Conservation (phyloP, 2,113 vertebrate species). For the Camelus bactrianus region DNA sequence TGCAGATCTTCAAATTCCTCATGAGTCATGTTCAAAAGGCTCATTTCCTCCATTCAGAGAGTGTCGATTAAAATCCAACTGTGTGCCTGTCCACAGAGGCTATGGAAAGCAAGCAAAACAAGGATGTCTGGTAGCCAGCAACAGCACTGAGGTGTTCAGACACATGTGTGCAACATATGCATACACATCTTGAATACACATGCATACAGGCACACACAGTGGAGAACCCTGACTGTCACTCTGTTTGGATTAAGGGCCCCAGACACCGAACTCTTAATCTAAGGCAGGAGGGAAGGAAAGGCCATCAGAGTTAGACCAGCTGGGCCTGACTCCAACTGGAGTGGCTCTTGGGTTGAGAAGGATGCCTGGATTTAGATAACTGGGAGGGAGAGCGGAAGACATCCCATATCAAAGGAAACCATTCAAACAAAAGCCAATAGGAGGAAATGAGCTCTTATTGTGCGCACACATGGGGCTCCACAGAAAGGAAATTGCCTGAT, state of each 20-base stretch:
- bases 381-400: background rate
- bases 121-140: background rate
- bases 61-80: conserved; percentile 33
- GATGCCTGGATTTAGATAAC: conserved; percentile 52
- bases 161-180: background rate
- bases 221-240: background rate
- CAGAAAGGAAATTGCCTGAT: conserved; percentile 70
- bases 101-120: background rate
- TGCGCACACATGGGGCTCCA: conserved; percentile 48
- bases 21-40: conserved; percentile 24
- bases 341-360: background rate
- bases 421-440: conserved; percentile 71
- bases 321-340: background rate
- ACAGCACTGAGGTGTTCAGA: background rate
- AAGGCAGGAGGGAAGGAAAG: background rate
- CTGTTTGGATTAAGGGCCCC: background rate
- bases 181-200: background rate
- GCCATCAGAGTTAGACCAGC: too few relatives aligned
- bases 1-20: conserved; percentile 20
- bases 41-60: background rate
- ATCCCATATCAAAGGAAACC: conserved; percentile 66
- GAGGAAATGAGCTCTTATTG: conserved; percentile 72
- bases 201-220: fast-evolving
- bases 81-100: background rate
- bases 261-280: background rate